Conservation (phyloP, 2,113 vertebrate genomes). For the Cephalopholis sonnerati region DNA sequence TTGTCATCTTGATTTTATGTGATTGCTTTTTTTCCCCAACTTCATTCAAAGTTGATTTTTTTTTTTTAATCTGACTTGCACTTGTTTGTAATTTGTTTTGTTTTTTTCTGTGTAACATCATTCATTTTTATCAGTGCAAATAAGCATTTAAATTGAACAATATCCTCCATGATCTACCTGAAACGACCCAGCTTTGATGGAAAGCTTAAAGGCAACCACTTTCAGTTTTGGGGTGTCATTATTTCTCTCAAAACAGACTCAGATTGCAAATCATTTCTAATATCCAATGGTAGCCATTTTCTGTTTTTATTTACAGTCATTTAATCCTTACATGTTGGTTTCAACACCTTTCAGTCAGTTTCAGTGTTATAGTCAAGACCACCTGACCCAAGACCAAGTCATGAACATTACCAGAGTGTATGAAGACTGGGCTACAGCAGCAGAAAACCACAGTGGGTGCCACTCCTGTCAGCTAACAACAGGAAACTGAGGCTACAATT, state of each 20-base stretch:
- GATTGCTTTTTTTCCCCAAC: not conserved
- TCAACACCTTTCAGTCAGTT: not conserved
- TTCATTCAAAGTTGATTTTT: conserved; percentile 13
- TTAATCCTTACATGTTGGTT: not conserved
- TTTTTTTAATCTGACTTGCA: not conserved
- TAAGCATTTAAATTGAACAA: conserved; percentile 11
- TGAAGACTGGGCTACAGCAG: too few species aligned
- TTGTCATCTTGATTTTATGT: conserved; percentile 29
- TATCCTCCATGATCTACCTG: not conserved
- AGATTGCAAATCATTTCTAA: not conserved
- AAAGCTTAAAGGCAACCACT: not conserved
- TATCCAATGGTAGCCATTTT: not conserved
- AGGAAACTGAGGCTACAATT: too few species aligned
- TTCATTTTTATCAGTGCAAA: conserved; percentile 1
- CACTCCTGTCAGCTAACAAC: too few species aligned
- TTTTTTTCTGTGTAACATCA: not conserved
- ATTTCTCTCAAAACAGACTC: not conserved
- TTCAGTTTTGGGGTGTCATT: not conserved
- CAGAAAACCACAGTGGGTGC: too few species aligned
- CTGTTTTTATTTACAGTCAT: not conserved
- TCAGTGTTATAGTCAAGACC: too few species aligned
- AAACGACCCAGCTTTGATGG: not conserved
- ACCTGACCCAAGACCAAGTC: too few species aligned
- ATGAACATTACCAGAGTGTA: too few species aligned
- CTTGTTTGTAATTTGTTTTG: not conserved